These are phyloP conservation scores for Buteo buteo DNA, from an alignment of 2,113 vertebrate species.

Conservation along the genomic window DNA sequence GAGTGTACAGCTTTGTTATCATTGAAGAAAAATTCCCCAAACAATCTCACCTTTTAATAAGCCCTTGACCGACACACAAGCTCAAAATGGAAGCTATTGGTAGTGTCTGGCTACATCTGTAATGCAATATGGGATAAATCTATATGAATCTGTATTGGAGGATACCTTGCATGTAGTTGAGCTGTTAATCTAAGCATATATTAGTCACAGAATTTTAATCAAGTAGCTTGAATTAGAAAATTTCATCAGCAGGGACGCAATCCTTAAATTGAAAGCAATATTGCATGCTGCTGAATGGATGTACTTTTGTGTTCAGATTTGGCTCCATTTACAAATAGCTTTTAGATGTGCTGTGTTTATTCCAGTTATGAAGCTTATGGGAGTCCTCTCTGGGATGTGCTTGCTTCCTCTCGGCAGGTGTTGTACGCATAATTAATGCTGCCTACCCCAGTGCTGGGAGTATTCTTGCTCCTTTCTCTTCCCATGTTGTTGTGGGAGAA, in stretches of 20 bases:
- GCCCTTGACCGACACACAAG: background rate
- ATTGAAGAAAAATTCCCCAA: background rate
- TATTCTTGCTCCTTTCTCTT: background rate
- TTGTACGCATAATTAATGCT: background rate
- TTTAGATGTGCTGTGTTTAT: background rate
- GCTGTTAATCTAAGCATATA: background rate
- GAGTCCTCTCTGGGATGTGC: background rate
- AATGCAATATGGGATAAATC: background rate
- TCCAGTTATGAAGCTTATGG: background rate
- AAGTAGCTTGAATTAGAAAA: slow-evolving; percentile 8
- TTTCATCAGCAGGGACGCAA: background rate
- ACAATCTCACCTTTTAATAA: slow-evolving; percentile 26
- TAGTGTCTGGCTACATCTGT: background rate
- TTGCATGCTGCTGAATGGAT: background rate
- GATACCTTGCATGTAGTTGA: background rate
- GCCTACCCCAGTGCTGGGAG: background rate
- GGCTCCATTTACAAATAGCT: background rate
- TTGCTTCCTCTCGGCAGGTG: background rate
- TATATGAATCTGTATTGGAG: background rate
- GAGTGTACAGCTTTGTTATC: background rate
- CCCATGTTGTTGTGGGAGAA: background rate
- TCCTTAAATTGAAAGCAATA: background rate
- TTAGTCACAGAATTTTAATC: slow-evolving; percentile 41
- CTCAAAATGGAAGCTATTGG: background rate
- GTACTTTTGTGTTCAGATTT: background rate